Base-by-base conservation (phyloP, 2,113 vertebrate genomes). In the Promerops cafer region DNA sequence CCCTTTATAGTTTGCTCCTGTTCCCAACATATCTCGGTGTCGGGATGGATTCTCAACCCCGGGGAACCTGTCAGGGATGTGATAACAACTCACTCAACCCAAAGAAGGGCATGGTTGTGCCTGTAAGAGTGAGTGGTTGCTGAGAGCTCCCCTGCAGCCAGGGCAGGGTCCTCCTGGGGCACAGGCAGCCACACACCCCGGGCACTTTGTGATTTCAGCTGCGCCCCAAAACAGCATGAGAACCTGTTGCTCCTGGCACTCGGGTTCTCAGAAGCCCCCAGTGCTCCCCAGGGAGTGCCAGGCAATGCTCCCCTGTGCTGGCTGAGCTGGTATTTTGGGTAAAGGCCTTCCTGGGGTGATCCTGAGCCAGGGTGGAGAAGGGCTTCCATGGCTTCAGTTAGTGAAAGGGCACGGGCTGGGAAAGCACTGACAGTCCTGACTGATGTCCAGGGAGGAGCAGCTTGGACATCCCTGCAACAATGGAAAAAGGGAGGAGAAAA, bases 11-110 rank as follows among this genome's bases (percentile, higher is more conserved):
- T 90, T 81, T 39, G 85, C 64, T 88, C 64, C 64, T 40, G 76
- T 87, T 96, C 93, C 83, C 64, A 75, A 50, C 95, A 87, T 13
- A 81, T 94, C 94, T 64, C 0, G 4, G 88, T 80, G 92, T 94
- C 2, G 9, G 90, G 79, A 83, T 63, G 77, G 93, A 95, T 94
- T 96, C 94, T 94, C 82, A 85, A 88, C 88, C 92, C 89, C 1
- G 0, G 88, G 93, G 90, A 94, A 75, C 89, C 79, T 95, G 94
- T 90, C 93, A 94, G 85, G 75, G 87, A 74, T 54, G 90, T 95
- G 95, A 87, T 91, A 96, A 96, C 92, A 37, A 61, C 90, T 93
- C 75, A 6, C 87, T 95, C 85, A 50, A 90, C 10, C 93, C 88
- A 82, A 91, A 91, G 82, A 95, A 96, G 90, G 94, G 87, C 78